Percentiles rank a stretch among this genome's conserved stretches.
phyloP scores from a whole-genome alignment of 2,888 invertebrate genomes.

The Brachyopa scutellaris region DNA sequence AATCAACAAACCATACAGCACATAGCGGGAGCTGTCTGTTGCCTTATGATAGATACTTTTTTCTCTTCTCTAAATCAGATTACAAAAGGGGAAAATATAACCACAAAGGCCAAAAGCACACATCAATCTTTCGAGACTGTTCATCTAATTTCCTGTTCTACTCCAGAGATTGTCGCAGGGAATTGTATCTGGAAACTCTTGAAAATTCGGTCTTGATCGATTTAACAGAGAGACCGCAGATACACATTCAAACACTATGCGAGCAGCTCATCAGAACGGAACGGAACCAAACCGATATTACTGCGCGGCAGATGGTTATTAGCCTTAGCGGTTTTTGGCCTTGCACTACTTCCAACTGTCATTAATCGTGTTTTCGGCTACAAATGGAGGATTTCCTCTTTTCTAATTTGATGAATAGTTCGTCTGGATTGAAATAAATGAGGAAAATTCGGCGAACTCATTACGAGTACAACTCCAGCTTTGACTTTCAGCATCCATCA shows the following conservation, averaged over 20 bases:
- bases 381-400: conserved; percentile 40
- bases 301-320: conserved; percentile 25
- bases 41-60: too few relatives aligned
- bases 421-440: conserved; percentile 36
- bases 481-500: conserved; percentile 64
- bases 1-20: too few relatives aligned
- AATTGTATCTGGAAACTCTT: too few relatives aligned
- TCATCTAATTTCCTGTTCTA: conserved; percentile 45
- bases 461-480: conserved; percentile 34
- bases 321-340: conserved; percentile 37
- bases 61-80: too few relatives aligned
- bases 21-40: too few relatives aligned
- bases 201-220: conserved; percentile 21
- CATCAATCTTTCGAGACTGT: conserved; percentile 25
- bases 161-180: conserved; percentile 5
- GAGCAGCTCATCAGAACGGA: conserved; percentile 13
- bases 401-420: conserved; percentile 50
- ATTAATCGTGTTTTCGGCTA: conserved; percentile 55
- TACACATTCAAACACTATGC: background rate
- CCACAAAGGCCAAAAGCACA: conserved; percentile 32
- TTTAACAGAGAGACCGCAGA: conserved; percentile 12
- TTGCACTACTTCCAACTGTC: conserved; percentile 50
- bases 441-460: conserved; percentile 35
- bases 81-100: too few relatives aligned
- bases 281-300: conserved; percentile 40